A percentile compares a stretch with the other conserved stretches of the same genome.
These are phyloP conservation scores for Esox lucius DNA, from an alignment of 2,797 vertebrate genomes.

Conservation along the genomic window DNA sequence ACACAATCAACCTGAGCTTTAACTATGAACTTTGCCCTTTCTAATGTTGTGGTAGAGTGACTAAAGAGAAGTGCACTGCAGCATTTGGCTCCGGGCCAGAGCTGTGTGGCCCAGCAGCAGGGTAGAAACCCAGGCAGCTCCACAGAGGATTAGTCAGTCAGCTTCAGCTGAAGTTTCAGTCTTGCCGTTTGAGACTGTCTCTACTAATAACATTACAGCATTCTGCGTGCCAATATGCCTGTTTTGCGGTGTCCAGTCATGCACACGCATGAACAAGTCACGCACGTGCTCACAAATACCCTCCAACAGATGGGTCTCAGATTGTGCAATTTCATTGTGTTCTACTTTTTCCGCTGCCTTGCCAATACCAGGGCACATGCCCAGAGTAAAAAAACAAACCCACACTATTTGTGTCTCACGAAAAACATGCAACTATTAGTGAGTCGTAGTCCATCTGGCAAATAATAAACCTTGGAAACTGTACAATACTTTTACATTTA, in stretches of 20 bases:
- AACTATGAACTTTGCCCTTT: neutral
- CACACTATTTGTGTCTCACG: neutral
- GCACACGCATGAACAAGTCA: neutral
- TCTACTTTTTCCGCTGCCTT: neutral
- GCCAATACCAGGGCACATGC: neutral
- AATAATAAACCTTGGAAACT: neutral
- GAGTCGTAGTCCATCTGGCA: neutral
- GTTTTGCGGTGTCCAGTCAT: neutral
- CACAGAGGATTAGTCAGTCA: neutral
- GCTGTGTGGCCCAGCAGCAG: neutral
- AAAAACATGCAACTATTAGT: neutral
- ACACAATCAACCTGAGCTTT: neutral
- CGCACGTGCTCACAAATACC: neutral
- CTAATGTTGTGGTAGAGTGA: neutral
- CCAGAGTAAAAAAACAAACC: neutral
- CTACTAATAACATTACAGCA: neutral
- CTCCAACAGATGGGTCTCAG: neutral
- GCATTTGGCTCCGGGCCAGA: neutral
- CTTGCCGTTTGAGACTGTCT: neutral
- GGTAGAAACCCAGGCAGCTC: neutral
- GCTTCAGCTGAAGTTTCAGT: neutral
- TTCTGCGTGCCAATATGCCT: neutral
- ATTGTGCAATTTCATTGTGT: neutral
- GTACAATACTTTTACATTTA: neutral
- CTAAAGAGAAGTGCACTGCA: neutral